Conservation (phyloP, 1,140 invertebrate genomes). For the Zaprionus davidi region DNA sequence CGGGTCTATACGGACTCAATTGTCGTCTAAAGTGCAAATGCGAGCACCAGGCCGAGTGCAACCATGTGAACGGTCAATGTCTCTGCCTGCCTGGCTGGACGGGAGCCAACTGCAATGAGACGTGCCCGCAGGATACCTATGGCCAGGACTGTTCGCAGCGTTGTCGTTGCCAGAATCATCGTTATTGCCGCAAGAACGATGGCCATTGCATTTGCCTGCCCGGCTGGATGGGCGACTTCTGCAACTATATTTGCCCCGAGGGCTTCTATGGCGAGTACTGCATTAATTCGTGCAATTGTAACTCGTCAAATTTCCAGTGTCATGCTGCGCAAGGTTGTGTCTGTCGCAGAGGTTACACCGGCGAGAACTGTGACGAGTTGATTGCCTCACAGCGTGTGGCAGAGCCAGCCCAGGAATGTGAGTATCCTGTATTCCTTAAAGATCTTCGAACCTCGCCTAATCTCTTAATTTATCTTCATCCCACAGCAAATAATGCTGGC, state of each 20-base stretch:
- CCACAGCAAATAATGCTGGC: conserved; percentile 85
- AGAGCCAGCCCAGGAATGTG: conserved; percentile 55
- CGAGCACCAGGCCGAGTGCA: conserved; percentile 94
- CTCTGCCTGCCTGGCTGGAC: conserved; percentile 94
- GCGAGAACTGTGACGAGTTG: conserved; percentile 86
- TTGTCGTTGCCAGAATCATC: conserved; percentile 93
- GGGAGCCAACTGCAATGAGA: conserved; percentile 90
- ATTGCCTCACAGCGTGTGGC: conserved; percentile 66
- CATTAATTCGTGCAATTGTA: conserved; percentile 88
- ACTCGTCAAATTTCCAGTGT: conserved; percentile 91
- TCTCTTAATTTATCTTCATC: background rate
- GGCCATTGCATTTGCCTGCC: conserved; percentile 92
- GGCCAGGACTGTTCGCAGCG: conserved; percentile 94
- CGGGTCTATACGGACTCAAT: conserved; percentile 89
- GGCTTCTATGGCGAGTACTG: conserved; percentile 96
- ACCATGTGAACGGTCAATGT: conserved; percentile 94
- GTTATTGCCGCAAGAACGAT: conserved; percentile 91
- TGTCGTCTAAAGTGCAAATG: conserved; percentile 93
- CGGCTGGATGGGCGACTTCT: conserved; percentile 92
- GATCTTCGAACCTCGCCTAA: background rate
- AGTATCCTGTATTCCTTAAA: background rate
- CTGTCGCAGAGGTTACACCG: conserved; percentile 91
- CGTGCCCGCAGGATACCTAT: conserved; percentile 92
- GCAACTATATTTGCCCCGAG: conserved; percentile 94
- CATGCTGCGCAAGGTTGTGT: conserved; percentile 92